These are phyloP conservation scores for Pleuronectes platessa DNA, from an alignment of 2,113 vertebrate species.

Conservation along the genomic window DNA sequence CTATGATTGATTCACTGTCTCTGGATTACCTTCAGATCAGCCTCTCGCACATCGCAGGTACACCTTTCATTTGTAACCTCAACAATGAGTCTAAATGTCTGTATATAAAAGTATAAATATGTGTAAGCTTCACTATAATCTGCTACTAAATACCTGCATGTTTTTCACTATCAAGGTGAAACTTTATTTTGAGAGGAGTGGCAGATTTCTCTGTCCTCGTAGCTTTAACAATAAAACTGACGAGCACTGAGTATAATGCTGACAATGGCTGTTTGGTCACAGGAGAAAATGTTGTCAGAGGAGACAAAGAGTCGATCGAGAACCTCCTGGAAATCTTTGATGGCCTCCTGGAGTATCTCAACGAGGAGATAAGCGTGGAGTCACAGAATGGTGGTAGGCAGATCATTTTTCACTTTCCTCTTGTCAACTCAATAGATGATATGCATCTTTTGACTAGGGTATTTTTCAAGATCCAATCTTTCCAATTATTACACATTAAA, in stretches of 20 bases:
- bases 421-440: not conserved
- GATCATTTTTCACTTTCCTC: not conserved
- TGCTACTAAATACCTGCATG: not conserved
- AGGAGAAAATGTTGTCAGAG: conserved; percentile 95
- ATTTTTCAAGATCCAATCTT: too few species aligned
- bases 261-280: conserved; percentile 37
- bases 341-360: conserved; percentile 95
- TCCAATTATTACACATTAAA: too few species aligned
- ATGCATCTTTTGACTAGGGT: too few species aligned
- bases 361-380: conserved; percentile 87
- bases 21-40: conserved; percentile 98
- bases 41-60: conserved; percentile 95
- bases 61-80: not conserved
- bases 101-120: not conserved
- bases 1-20: conserved; percentile 95
- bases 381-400: conserved; percentile 84
- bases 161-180: too few species aligned
- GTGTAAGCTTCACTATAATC: not conserved
- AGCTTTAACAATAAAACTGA: not conserved
- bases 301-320: conserved; percentile 89
- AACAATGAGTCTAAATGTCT: not conserved
- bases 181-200: not conserved
- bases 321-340: conserved; percentile 98
- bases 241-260: not conserved
- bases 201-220: not conserved